Conservation (phyloP, 2,888 invertebrate genomes). For the Acleris laterana region DNA sequence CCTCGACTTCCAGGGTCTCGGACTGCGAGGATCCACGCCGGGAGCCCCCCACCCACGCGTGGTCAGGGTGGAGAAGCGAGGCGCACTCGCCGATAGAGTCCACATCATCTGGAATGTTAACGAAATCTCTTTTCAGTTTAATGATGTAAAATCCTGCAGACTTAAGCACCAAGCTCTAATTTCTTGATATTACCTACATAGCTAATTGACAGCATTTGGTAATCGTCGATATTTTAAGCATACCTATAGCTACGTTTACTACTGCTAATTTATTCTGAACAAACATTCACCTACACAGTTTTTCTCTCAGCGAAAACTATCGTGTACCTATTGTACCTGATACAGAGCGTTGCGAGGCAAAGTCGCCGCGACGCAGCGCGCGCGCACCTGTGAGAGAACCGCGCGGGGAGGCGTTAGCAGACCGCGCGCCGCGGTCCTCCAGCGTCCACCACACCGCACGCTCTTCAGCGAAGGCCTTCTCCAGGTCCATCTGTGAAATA, state of each 20-base stretch:
- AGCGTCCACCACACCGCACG: constrained; percentile 95
- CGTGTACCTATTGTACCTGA: constrained; percentile 77
- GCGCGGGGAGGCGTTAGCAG: constrained; percentile 91
- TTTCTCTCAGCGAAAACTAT: constrained; percentile 26
- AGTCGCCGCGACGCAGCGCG: constrained; percentile 87
- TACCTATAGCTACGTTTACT: background rate
- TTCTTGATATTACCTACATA: background rate
- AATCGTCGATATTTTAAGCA: background rate
- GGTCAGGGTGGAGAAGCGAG: constrained; percentile 93
- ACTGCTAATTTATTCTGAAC: background rate
- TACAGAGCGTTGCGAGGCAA: constrained; percentile 89
- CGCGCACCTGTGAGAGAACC: constrained; percentile 90
- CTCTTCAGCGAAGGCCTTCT: constrained; percentile 94
- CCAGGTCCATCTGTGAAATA: constrained; percentile 86
- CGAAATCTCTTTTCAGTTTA: constrained; percentile 12
- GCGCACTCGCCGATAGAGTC: constrained; percentile 90
- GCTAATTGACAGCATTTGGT: background rate
- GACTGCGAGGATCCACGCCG: constrained; percentile 95
- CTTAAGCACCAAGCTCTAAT: constrained; percentile 10
- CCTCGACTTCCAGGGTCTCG: constrained; percentile 93
- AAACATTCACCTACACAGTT: constrained; percentile 14
- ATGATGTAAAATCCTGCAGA: background rate
- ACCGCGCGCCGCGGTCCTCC: constrained; percentile 92
- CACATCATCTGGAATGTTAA: constrained; percentile 83
- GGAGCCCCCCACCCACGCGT: constrained; percentile 91